A percentile compares a stretch with the other conserved stretches of the same genome.
Evolutionary conservation across 2,888 invertebrate genomes (phyloP).

Genomic region (Mimumesa dahlbomi): DNA sequence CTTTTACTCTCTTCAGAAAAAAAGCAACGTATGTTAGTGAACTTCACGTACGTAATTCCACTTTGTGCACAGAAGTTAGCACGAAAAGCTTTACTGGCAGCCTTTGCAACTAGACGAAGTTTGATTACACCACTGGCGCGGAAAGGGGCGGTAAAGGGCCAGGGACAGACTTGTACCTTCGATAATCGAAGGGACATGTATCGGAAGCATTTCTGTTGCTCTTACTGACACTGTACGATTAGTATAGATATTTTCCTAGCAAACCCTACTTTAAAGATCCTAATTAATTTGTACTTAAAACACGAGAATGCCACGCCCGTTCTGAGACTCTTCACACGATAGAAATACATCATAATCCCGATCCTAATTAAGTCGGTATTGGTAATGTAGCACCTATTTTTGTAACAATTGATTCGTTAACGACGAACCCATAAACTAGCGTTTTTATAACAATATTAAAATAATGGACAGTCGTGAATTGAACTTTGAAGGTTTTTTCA

Average conservation of each 20-base stretch:
- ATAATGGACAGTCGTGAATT: no score
- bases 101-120: slow-evolving; percentile 64
- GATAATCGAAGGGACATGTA: slow-evolving; percentile 37
- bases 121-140: slow-evolving; percentile 57
- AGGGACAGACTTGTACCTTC: slow-evolving; percentile 33
- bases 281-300: slow-evolving; percentile 1
- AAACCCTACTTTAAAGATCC: slow-evolving; percentile 10
- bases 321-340: slow-evolving; percentile 6
- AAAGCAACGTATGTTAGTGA: slow-evolving; percentile 65
- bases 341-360: slow-evolving; percentile 3
- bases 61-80: slow-evolving; percentile 68
- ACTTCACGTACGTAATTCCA: slow-evolving; percentile 66
- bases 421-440: no score
- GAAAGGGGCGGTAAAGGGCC: slow-evolving; percentile 17
- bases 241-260: slow-evolving; percentile 14
- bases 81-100: slow-evolving; percentile 67
- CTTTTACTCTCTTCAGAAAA: slow-evolving; percentile 44
- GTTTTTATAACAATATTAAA: no score
- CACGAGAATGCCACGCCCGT: not conserved
- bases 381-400: no score
- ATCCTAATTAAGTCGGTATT: no score
- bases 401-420: no score
- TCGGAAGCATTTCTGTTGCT: slow-evolving; percentile 14
- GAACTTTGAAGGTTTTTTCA: no score
- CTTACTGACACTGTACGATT: slow-evolving; percentile 21